A percentile compares a stretch with the other conserved stretches of the same genome.
These are phyloP conservation scores for Alfaro cultratus DNA, from an alignment of 2,797 vertebrate genomes.

Conservation along the genomic window DNA sequence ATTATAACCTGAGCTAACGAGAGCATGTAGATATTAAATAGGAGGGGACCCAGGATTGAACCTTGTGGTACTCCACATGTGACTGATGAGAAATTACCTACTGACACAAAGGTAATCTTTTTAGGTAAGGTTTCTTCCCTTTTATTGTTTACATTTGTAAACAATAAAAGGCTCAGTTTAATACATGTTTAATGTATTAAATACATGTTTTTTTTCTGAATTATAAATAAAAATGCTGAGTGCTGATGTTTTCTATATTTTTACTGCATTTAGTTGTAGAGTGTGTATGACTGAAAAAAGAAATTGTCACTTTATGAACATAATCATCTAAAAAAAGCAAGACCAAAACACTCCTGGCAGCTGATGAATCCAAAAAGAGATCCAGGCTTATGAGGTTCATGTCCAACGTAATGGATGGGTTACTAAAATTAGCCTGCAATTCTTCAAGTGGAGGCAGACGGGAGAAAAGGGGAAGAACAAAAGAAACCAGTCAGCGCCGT, in stretches of 20 bases:
- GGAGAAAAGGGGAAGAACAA: slow-evolving; percentile 38
- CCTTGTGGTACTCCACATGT: neutral
- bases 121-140: neutral
- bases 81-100: too few relatives aligned
- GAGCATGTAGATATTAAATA: too few relatives aligned
- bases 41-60: neutral
- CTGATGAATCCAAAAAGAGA: neutral
- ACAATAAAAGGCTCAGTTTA: neutral
- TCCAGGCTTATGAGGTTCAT: slow-evolving; percentile 22
- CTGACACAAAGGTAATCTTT: too few relatives aligned
- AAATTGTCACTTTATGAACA: neutral
- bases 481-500: slow-evolving; percentile 23
- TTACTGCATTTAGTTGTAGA: slow-evolving; percentile 11
- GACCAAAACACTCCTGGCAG: slow-evolving; percentile 15
- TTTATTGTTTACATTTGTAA: slow-evolving; percentile 15
- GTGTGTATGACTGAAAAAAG: slow-evolving; percentile 15
- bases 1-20: too few relatives aligned
- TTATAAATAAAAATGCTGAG: neutral
- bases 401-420: slow-evolving; percentile 17
- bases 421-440: slow-evolving; percentile 45
- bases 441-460: slow-evolving; percentile 27
- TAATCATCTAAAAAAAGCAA: neutral
- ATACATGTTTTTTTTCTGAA: neutral
- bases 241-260: slow-evolving; percentile 5
- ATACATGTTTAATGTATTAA: neutral